phyloP scores from a whole-genome alignment of 1,140 invertebrate genomes.

The Lepidurus couesii region DNA sequence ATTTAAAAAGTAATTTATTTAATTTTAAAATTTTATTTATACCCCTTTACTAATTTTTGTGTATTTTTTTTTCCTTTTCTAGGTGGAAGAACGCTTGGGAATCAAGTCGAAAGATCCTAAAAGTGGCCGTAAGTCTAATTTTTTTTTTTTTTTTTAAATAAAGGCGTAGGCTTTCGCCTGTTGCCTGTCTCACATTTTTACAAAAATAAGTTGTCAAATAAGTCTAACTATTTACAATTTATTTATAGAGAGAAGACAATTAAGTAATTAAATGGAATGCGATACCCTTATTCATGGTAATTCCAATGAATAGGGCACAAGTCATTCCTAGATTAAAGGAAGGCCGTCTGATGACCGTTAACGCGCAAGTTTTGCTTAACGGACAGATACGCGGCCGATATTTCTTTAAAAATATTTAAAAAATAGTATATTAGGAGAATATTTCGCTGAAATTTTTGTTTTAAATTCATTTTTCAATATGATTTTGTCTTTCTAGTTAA shows the following conservation, averaged over 20 bases:
- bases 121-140: slow-evolving; percentile 35
- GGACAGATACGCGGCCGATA: slow-evolving; percentile 37
- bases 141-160: too few species aligned
- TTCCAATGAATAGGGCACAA: slow-evolving; percentile 33
- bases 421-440: too few species aligned
- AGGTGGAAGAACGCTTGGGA: slow-evolving; percentile 32
- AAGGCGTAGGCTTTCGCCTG: too few species aligned
- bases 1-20: too few species aligned
- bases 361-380: slow-evolving; percentile 24
- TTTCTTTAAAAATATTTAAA: too few species aligned
- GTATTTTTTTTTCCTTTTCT: not conserved
- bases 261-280: not conserved
- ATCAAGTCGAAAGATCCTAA: slow-evolving; percentile 32
- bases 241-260: not conserved
- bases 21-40: not conserved
- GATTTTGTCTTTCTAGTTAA: slow-evolving; percentile 10
- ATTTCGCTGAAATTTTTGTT: not conserved
- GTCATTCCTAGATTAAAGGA: slow-evolving; percentile 34
- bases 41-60: not conserved
- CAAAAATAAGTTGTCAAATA: too few species aligned
- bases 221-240: slow-evolving; percentile 25
- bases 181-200: too few species aligned
- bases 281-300: not conserved
- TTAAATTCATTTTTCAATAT: not conserved
- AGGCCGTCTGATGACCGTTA: slow-evolving; percentile 38